Conservation (phyloP, 2,797 vertebrate genomes). For the Agapornis canus region DNA sequence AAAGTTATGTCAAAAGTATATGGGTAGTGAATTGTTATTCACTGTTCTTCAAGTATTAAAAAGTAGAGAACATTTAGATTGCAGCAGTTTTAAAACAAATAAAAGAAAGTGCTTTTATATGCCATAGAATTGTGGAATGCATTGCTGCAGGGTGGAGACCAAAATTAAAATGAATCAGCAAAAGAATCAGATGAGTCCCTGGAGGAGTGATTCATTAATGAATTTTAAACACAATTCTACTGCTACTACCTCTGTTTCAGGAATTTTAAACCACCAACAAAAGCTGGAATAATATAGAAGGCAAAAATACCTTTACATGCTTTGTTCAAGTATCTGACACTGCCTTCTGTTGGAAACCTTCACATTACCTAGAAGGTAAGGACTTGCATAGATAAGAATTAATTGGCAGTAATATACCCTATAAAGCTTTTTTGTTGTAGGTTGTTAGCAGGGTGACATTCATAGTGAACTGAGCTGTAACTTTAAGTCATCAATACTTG, state of each 20-base stretch:
- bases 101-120: slow-evolving; percentile 14
- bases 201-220: slow-evolving; percentile 8
- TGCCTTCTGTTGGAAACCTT: background rate
- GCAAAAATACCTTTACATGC: background rate
- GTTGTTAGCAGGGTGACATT: background rate
- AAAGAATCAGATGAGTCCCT: slow-evolving; percentile 8
- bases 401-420: background rate
- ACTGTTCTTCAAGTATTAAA: background rate
- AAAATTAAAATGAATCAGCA: slow-evolving; percentile 29
- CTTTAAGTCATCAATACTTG: background rate
- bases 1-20: background rate
- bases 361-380: background rate
- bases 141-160: background rate
- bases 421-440: background rate
- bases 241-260: background rate
- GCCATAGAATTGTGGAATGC: background rate
- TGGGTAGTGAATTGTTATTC: background rate
- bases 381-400: background rate
- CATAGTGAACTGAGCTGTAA: background rate
- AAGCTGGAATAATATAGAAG: background rate
- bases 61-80: background rate
- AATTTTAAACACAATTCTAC: slow-evolving; percentile 37
- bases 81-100: background rate
- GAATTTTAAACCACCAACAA: background rate
- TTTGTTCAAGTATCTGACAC: background rate